A percentile compares a stretch with the other conserved stretches of the same genome.
Conservation (phyloP, 1,140 invertebrate species). For the Drosophila saltans region DNA sequence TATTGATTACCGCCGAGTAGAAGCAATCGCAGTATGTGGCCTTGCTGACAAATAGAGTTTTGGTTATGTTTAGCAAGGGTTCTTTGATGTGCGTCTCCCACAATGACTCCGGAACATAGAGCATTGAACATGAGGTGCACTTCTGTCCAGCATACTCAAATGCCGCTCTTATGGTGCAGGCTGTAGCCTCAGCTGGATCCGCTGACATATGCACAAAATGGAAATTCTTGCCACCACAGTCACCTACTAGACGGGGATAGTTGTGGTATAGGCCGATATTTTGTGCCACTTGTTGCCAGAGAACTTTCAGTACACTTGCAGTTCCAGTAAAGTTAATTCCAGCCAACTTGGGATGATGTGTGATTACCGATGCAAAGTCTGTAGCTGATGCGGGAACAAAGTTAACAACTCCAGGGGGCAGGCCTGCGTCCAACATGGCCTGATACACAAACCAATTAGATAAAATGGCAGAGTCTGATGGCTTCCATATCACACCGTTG, state of each 20-base stretch:
- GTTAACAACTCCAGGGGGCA: slow-evolving; percentile 98
- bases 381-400: slow-evolving; percentile 97
- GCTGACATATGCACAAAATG: slow-evolving; percentile 97
- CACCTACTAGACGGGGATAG: slow-evolving; percentile 96
- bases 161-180: slow-evolving; percentile 93
- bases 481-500: slow-evolving; percentile 98
- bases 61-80: slow-evolving; percentile 75
- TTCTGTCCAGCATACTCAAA: slow-evolving; percentile 99
- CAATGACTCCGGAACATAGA: slow-evolving; percentile 96
- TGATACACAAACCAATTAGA: slow-evolving; percentile 98
- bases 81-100: slow-evolving; percentile 86
- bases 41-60: slow-evolving; percentile 91
- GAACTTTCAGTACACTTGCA: slow-evolving; percentile 90
- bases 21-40: slow-evolving; percentile 92
- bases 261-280: slow-evolving; percentile 93
- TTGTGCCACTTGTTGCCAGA: slow-evolving; percentile 96
- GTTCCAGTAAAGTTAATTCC: slow-evolving; percentile 97
- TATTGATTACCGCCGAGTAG: slow-evolving; percentile 98
- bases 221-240: slow-evolving; percentile 99
- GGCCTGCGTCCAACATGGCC: slow-evolving; percentile 95
- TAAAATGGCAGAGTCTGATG: slow-evolving; percentile 97
- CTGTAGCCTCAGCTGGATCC: slow-evolving; percentile 90
- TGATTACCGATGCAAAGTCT: slow-evolving; percentile 95
- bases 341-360: slow-evolving; percentile 91
- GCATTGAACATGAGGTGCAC: slow-evolving; percentile 97